Conservation (phyloP, 2,888 invertebrate species). For the Ophioninae sp. region DNA sequence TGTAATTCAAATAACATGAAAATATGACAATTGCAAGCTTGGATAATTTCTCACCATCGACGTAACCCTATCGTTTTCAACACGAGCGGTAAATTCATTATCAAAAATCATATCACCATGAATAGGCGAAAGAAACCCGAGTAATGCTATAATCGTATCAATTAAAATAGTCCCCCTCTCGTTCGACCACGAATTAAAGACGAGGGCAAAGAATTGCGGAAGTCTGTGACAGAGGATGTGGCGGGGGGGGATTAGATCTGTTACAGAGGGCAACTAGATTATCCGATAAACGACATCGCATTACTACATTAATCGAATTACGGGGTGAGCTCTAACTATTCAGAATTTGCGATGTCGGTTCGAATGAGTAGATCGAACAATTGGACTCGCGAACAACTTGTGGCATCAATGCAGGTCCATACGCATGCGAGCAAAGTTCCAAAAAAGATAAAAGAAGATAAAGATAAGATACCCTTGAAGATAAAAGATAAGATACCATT, state of each 20-base stretch:
- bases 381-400: neutral
- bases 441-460: neutral
- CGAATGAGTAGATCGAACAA: conserved; percentile 9
- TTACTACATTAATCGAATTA: conserved; percentile 74
- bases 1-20: neutral
- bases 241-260: neutral
- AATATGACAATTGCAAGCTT: neutral
- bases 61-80: neutral
- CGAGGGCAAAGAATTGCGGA: neutral
- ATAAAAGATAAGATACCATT: no score
- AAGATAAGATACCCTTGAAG: no score
- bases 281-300: conserved; percentile 76
- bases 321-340: conserved; percentile 56
- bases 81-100: neutral
- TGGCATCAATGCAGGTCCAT: neutral
- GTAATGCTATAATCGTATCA: conserved; percentile 74
- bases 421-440: neutral
- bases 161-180: conserved; percentile 72
- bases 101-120: conserved; percentile 40
- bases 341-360: conserved; percentile 27
- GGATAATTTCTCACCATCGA: neutral
- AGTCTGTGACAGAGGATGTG: neutral
- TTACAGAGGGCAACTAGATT: conserved; percentile 65
- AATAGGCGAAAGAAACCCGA: conserved; percentile 70
- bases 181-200: conserved; percentile 17